Percentiles rank a stretch among this genome's conserved stretches.
phyloP scores from a whole-genome alignment of 2,113 vertebrate species.

The Melanerpes formicivorus region DNA sequence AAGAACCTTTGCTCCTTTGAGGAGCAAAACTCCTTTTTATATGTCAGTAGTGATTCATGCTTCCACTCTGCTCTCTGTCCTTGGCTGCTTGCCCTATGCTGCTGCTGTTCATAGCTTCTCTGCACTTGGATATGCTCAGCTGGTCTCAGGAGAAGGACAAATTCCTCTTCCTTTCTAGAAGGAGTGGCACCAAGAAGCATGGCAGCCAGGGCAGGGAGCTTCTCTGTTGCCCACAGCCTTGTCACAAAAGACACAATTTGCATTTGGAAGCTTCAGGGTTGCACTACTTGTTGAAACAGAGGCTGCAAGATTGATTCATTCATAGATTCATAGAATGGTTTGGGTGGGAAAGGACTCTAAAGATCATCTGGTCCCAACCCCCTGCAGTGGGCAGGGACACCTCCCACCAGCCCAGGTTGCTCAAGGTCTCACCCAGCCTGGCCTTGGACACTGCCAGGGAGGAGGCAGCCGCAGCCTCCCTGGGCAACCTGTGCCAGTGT shows the following conservation, averaged over 20 bases:
- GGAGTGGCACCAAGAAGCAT: neutral
- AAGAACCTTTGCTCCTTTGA: neutral
- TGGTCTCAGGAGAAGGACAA: neutral
- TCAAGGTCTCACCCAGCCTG: too few species aligned
- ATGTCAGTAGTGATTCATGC: neutral
- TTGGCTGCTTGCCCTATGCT: neutral
- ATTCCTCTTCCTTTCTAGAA: neutral
- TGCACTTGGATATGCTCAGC: neutral
- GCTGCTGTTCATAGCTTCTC: neutral
- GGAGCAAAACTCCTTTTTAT: neutral
- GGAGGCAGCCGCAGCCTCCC: too few species aligned
- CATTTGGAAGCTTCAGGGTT: neutral
- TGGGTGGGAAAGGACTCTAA: too few species aligned
- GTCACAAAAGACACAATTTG: neutral
- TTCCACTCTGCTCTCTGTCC: neutral
- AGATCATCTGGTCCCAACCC: too few species aligned
- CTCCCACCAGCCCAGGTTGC: too few species aligned
- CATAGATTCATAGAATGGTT: too few species aligned
- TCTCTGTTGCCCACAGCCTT: neutral
- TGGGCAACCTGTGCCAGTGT: too few species aligned
- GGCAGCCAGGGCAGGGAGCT: neutral
- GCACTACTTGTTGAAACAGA: neutral
- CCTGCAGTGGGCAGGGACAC: too few species aligned
- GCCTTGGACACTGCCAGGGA: too few species aligned
- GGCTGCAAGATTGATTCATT: neutral